Conservation (phyloP, 2,797 vertebrate species). For the Denticeps clupeoides region DNA sequence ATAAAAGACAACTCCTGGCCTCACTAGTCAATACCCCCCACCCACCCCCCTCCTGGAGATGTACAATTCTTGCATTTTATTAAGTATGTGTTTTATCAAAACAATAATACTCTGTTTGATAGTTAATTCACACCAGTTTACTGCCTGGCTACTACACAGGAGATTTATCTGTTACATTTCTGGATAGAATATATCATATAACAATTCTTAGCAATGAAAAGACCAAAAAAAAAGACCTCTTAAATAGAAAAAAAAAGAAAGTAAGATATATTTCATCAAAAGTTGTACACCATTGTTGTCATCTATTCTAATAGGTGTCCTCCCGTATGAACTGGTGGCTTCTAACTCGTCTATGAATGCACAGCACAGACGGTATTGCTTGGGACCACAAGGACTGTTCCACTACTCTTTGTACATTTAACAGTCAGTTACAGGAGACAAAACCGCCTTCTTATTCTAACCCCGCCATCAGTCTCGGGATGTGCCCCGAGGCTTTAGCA, state of each 20-base stretch:
- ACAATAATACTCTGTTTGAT: slow-evolving; percentile 48
- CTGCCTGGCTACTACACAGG: slow-evolving; percentile 56
- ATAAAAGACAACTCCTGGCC: slow-evolving; percentile 18
- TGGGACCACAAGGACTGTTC: slow-evolving; percentile 78
- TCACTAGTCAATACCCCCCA: neutral
- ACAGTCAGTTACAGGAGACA: slow-evolving; percentile 86
- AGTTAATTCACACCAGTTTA: slow-evolving; percentile 58
- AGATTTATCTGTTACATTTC: slow-evolving; percentile 61
- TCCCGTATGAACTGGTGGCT: slow-evolving; percentile 81
- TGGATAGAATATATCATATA: slow-evolving; percentile 70
- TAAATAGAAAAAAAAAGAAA: slow-evolving; percentile 94
- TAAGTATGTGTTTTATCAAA: slow-evolving; percentile 56
- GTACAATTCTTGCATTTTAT: slow-evolving; percentile 51
- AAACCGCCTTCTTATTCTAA: slow-evolving; percentile 49
- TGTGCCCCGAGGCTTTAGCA: slow-evolving; percentile 35
- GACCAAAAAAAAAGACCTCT: slow-evolving; percentile 77
- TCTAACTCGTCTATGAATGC: slow-evolving; percentile 85
- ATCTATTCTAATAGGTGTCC: slow-evolving; percentile 90
- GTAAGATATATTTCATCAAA: slow-evolving; percentile 92
- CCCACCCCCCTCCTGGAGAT: slow-evolving; percentile 52
- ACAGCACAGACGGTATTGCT: slow-evolving; percentile 99
- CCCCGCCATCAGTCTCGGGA: neutral
- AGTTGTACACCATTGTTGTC: slow-evolving; percentile 85
- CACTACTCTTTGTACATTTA: slow-evolving; percentile 88
- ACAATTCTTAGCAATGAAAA: slow-evolving; percentile 73